Evolutionary conservation across 2,888 invertebrate species (phyloP).

Genomic region (Pandemis cinnamomeana): DNA sequence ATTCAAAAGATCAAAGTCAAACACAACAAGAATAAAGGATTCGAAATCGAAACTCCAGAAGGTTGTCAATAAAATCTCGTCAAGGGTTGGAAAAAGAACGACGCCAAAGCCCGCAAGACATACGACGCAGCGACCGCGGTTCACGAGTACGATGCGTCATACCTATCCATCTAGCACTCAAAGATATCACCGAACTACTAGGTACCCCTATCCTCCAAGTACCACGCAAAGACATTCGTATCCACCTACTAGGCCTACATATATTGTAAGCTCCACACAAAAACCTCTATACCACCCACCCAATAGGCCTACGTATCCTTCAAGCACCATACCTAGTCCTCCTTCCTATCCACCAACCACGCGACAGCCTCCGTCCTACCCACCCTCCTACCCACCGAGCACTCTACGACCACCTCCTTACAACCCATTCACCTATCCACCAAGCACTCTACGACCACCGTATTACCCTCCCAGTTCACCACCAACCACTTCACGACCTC

Average conservation of each 20-base stretch:
- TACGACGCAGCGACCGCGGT: not conserved
- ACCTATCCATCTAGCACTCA: slow-evolving; percentile 5
- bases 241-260: not conserved
- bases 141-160: not conserved
- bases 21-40: not conserved
- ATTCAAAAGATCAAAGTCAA: slow-evolving; percentile 6
- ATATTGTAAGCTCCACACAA: not conserved
- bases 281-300: not conserved
- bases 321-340: not conserved
- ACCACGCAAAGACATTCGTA: not conserved
- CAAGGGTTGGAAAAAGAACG: not conserved
- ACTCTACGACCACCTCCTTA: not conserved
- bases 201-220: not conserved
- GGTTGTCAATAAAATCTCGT: not conserved
- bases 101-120: not conserved
- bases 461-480: not conserved
- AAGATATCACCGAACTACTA: not conserved
- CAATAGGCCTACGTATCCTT: not conserved
- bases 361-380: not conserved
- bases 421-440: not conserved
- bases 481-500: not conserved
- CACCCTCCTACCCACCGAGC: not conserved
- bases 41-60: not conserved
- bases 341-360: not conserved
- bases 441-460: not conserved